Evolutionary conservation across 2,888 invertebrate species (phyloP).

Genomic region (Dicyrtoma fusca): DNA sequence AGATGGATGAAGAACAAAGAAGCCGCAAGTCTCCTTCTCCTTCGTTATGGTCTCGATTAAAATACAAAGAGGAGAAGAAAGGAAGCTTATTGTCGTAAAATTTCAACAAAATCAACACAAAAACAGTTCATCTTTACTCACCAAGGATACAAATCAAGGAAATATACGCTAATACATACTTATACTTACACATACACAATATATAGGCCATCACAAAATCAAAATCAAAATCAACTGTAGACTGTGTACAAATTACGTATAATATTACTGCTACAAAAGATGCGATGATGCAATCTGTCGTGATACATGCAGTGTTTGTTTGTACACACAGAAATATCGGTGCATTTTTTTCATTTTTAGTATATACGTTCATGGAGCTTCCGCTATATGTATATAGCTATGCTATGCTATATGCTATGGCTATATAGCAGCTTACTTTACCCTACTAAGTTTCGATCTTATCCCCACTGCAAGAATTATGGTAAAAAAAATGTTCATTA

Average conservation of each 20-base stretch:
- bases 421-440: no score
- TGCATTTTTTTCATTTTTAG: no score
- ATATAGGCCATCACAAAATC: background rate
- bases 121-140: slow-evolving; percentile 18
- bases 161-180: background rate
- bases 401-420: no score
- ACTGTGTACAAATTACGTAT: no score
- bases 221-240: no score
- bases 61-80: slow-evolving; percentile 29
- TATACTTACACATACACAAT: slow-evolving; percentile 8
- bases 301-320: no score
- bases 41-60: slow-evolving; percentile 33
- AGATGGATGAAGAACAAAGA: slow-evolving; percentile 37
- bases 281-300: no score
- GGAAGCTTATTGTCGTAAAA: slow-evolving; percentile 33
- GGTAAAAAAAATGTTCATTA: slow-evolving; percentile 12
- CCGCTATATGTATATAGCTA: no score
- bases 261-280: no score
- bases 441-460: slow-evolving; percentile 7
- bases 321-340: no score
- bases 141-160: background rate
- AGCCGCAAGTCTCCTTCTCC: slow-evolving; percentile 9
- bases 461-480: slow-evolving; percentile 13
- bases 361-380: no score
- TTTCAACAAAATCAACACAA: slow-evolving; percentile 29